Evolutionary conservation across 1,140 invertebrate species (phyloP).

Genomic region (Drosophila serrata): DNA sequence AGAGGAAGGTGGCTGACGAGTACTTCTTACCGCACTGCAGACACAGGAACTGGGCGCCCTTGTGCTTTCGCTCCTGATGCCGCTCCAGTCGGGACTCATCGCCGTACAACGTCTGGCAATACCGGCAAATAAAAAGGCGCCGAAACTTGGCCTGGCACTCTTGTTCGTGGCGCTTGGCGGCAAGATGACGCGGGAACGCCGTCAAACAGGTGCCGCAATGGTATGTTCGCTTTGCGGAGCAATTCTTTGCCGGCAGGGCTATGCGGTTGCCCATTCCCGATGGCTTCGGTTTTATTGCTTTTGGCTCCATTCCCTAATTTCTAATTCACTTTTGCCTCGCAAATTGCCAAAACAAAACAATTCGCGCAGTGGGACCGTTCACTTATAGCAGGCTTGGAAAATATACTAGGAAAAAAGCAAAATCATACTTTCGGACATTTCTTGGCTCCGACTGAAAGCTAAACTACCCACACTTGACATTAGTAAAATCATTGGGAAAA

Average conservation of each 20-base stretch:
- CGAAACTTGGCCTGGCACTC: conserved; percentile 42
- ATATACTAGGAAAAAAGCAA: neutral
- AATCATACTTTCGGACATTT: neutral
- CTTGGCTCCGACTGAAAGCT: neutral
- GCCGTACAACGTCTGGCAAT: conserved; percentile 62
- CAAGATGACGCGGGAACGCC: conserved; percentile 36
- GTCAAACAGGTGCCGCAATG: conserved; percentile 50
- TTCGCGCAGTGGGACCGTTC: neutral
- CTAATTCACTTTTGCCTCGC: neutral
- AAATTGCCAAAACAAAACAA: conserved; percentile 1
- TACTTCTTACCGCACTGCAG: conserved; percentile 71
- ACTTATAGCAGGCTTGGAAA: neutral
- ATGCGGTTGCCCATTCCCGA: neutral
- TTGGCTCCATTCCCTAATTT: neutral
- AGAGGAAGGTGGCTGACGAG: conserved; percentile 51
- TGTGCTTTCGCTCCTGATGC: conserved; percentile 59
- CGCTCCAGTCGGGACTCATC: conserved; percentile 47
- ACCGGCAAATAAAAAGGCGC: conserved; percentile 56
- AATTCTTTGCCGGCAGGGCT: neutral
- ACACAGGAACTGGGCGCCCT: conserved; percentile 52
- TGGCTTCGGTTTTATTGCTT: conserved; percentile 21
- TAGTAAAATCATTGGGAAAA: too few relatives aligned
- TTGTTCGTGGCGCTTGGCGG: conserved; percentile 57
- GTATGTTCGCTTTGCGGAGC: conserved; percentile 22
- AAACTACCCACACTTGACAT: too few relatives aligned